phyloP scores from a whole-genome alignment of 1,140 invertebrate genomes.

The Drosophila biarmipes region DNA sequence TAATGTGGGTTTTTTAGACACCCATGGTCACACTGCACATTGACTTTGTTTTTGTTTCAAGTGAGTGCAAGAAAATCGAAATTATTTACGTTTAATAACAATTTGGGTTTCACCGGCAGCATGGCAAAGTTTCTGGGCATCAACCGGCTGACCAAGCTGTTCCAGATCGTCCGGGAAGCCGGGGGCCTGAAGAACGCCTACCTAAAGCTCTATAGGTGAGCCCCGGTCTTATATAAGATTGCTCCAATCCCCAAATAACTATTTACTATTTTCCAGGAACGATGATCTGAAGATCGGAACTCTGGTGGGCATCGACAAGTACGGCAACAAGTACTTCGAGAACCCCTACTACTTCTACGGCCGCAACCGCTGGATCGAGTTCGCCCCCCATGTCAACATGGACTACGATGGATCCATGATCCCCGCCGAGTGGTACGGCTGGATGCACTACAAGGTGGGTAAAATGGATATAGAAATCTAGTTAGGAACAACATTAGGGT shows the following conservation, averaged over 20 bases:
- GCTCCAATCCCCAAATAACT: constrained; percentile 18
- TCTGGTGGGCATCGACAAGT: constrained; percentile 96
- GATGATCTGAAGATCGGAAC: constrained; percentile 95
- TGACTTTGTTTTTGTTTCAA: constrained; percentile 64
- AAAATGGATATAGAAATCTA: too few relatives aligned
- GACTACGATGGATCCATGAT: constrained; percentile 98
- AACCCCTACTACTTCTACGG: constrained; percentile 95
- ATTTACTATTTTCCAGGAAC: constrained; percentile 86
- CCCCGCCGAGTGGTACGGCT: constrained; percentile 95
- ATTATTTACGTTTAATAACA: constrained; percentile 12
- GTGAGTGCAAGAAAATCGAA: constrained; percentile 48
- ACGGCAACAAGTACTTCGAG: constrained; percentile 98
- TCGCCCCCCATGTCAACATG: constrained; percentile 88
- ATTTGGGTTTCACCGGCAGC: constrained; percentile 5
- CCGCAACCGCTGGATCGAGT: constrained; percentile 97
- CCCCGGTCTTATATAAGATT: constrained; percentile 83
- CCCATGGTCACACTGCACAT: constrained; percentile 20
- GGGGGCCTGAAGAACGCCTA: constrained; percentile 90
- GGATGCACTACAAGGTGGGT: constrained; percentile 91
- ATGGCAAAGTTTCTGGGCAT: constrained; percentile 89
- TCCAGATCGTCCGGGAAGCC: constrained; percentile 89
- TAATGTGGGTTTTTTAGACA: neutral
- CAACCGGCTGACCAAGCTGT: constrained; percentile 89
- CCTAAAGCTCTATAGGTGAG: constrained; percentile 91
- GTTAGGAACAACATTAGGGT: too few relatives aligned